Conservation (phyloP, 2,113 vertebrate genomes). For the Chionis minor region DNA sequence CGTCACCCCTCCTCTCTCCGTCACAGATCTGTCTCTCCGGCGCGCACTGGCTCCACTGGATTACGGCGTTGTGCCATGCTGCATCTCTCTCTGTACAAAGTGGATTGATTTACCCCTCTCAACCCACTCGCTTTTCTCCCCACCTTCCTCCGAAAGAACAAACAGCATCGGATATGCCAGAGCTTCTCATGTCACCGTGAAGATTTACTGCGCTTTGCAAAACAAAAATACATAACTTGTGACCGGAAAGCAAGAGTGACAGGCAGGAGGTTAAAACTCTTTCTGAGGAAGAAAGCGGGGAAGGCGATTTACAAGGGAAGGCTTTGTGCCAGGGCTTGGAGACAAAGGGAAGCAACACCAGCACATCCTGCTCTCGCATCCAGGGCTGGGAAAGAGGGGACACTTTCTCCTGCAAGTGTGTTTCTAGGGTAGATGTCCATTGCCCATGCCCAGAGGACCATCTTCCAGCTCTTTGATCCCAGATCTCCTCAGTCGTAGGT, state of each 20-base stretch:
- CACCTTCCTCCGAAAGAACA: background rate
- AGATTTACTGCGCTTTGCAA: background rate
- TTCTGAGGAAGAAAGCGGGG: background rate
- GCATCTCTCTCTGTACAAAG: background rate
- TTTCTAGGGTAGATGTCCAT: background rate
- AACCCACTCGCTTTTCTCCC: background rate
- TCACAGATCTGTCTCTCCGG: constrained; percentile 50
- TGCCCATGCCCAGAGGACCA: background rate
- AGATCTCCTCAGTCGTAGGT: background rate
- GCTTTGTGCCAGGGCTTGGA: background rate
- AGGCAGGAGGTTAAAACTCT: background rate
- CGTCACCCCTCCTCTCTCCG: background rate
- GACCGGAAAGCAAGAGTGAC: background rate
- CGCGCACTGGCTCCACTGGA: background rate
- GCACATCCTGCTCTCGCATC: accelerated
- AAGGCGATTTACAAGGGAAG: background rate
- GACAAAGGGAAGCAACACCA: background rate
- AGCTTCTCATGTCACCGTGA: background rate
- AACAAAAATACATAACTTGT: background rate
- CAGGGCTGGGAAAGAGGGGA: background rate
- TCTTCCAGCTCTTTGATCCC: background rate
- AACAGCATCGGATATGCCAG: background rate
- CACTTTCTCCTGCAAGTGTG: background rate
- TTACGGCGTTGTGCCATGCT: background rate
- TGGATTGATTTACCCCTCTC: background rate